Conservation (phyloP, 2,797 vertebrate species). For the Chrosomus eos region DNA sequence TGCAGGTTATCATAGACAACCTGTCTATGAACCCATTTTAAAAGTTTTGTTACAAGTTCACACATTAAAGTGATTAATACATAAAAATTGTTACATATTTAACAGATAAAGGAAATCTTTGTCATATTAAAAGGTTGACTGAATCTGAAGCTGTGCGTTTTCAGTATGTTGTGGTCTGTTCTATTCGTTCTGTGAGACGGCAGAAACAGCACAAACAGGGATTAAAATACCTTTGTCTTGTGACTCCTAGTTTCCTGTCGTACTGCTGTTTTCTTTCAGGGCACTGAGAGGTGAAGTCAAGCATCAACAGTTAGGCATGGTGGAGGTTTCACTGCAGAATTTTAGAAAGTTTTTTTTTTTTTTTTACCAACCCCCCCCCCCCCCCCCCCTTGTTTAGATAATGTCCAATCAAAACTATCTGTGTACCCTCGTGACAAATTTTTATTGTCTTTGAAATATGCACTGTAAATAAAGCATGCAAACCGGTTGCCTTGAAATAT, state of each 20-base stretch:
- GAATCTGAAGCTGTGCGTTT: not conserved
- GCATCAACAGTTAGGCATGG: not conserved
- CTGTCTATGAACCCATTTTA: too few species aligned
- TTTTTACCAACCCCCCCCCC: not conserved
- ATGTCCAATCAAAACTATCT: not conserved
- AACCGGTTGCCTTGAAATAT: not conserved
- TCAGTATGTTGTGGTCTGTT: slow-evolving; percentile 12
- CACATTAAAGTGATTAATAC: not conserved
- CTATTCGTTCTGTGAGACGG: slow-evolving; percentile 30
- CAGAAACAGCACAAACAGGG: slow-evolving; percentile 50
- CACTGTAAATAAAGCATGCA: too few species aligned
- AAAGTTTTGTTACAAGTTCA: not conserved
- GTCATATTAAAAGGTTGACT: not conserved
- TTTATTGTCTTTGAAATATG: not conserved
- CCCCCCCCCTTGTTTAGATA: not conserved
- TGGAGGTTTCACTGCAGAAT: not conserved
- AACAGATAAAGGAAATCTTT: not conserved
- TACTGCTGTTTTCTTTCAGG: slow-evolving; percentile 50
- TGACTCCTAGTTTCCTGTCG: slow-evolving; percentile 58
- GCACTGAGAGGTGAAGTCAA: slow-evolving; percentile 36
- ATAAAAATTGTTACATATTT: not conserved
- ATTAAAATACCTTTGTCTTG: slow-evolving; percentile 62
- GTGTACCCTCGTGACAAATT: not conserved
- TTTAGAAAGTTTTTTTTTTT: too few species aligned
- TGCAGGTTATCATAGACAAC: too few species aligned